Evolutionary conservation across 2,888 invertebrate species (phyloP), one percentile per base, ranked within the genome.

Genomic region (Drosophila atroscutellata): DNA sequence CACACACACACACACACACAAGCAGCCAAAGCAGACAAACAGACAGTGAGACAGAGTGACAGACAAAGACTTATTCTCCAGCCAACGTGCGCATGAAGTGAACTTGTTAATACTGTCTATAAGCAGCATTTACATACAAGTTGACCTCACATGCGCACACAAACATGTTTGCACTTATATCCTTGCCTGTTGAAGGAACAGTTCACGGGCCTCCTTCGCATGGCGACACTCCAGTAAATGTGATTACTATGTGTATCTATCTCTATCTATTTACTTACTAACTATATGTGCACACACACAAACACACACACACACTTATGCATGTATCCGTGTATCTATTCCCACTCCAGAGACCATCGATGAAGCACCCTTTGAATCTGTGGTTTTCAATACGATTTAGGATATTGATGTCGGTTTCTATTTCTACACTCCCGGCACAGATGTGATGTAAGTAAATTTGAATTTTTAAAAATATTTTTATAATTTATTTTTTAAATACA

Each of bases 71-170:
- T 45, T 51, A 68, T 63, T 63, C 39, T 55, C 68, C 70, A 39
- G 67, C 64, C 70, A 69, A 64, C 63, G 74, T 77, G 81, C 75
- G 75, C 79, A 64, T 83, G 66, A 68, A 83, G 80, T 80, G 86
- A 77, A 77, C 86, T 86, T 83, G 83, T 88, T 83, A 86, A 84
- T 87, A 72, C 88, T 75, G 86, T 87, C 83, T 65, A 80, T 83
- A 83, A 83, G 83, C 84, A 78, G 87, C 77, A 83, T 83, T 88
- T 83, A 73, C 89, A 80, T 80, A 66, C 88, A 82, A 80, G 76
- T 78, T 81, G 82, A 86, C 85, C 85, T 65, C 76, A 75, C 82
- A 83, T 64, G 57, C 28, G 56, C 69, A 66, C 66, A 68, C 28
- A 68, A 54, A 37, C 20, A 66, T 68, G 56, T 66, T 68, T 66